Percentiles rank a stretch among this genome's conserved stretches.
Conservation (phyloP, 1,140 invertebrate species). For the Drosophila sturtevanti region DNA sequence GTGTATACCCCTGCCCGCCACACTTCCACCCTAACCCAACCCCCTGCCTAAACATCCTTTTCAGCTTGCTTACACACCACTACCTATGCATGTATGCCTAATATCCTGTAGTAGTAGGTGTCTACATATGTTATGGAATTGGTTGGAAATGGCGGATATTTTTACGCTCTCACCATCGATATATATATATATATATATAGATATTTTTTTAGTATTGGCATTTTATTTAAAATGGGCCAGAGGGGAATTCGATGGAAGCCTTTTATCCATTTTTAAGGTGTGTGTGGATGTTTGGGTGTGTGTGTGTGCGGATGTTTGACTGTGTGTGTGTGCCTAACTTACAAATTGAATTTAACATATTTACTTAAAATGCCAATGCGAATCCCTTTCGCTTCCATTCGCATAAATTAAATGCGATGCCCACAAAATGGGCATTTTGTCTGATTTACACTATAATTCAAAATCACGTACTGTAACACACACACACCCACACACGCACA, state of each 20-base stretch:
- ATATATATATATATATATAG: slow-evolving; percentile 33
- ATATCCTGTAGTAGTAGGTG: not conserved
- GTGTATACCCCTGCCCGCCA: not conserved
- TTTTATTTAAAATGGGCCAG: slow-evolving; percentile 33
- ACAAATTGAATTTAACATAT: slow-evolving; percentile 74
- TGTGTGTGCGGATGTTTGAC: too few relatives aligned
- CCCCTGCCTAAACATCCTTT: not conserved
- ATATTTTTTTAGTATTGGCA: slow-evolving; percentile 63
- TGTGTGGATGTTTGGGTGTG: slow-evolving; percentile 24
- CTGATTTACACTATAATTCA: not conserved
- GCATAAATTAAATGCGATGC: slow-evolving; percentile 8
- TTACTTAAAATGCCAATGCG: slow-evolving; percentile 64
- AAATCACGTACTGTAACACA: not conserved
- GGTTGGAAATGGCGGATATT: slow-evolving; percentile 40
- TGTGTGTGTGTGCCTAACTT: slow-evolving; percentile 17
- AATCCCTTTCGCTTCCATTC: not conserved
- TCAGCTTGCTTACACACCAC: not conserved
- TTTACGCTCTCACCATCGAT: slow-evolving; percentile 31
- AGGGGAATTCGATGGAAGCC: not conserved
- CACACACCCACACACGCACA: not conserved
- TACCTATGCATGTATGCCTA: not conserved
- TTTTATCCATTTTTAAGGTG: slow-evolving; percentile 27
- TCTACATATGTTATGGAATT: slow-evolving; percentile 6
- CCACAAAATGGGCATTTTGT: not conserved
- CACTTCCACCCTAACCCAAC: rapidly evolving